Percentiles rank a stretch among this genome's conserved stretches.
Evolutionary conservation across 2,797 vertebrate genomes (phyloP).

Genomic region (Esox lucius): DNA sequence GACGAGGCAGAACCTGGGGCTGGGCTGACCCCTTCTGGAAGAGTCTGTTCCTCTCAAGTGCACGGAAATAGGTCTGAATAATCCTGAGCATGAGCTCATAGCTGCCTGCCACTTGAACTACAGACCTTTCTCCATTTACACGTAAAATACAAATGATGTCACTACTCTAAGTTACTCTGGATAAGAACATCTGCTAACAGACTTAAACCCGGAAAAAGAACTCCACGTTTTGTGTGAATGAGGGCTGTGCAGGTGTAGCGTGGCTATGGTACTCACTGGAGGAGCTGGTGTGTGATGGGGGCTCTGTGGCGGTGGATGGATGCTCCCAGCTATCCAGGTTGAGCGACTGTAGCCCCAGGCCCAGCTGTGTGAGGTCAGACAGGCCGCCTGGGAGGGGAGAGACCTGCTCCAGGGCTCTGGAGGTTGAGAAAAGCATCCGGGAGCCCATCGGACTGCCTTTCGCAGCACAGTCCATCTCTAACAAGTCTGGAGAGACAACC

Average conservation of each 20-base stretch:
- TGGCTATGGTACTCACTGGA: conserved; percentile 9
- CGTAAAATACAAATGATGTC: neutral
- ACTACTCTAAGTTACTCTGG: too few species aligned
- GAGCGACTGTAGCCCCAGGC: conserved; percentile 5
- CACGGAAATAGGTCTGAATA: neutral
- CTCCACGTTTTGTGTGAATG: too few species aligned
- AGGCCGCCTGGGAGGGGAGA: neutral
- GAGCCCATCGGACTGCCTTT: neutral
- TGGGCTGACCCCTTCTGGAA: conserved; percentile 39
- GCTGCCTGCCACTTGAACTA: neutral
- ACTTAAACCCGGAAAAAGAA: too few species aligned
- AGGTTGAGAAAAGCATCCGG: neutral
- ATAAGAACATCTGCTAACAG: too few species aligned
- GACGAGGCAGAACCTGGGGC: conserved; percentile 17
- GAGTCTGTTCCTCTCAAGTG: conserved; percentile 6
- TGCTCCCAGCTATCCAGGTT: conserved; percentile 3
- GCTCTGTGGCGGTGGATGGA: neutral
- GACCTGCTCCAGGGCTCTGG: neutral
- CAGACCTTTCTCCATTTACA: neutral
- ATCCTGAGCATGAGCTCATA: neutral
- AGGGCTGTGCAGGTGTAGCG: too few species aligned
- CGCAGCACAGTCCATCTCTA: neutral
- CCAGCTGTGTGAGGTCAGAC: conserved; percentile 1
- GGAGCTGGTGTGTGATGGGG: conserved; percentile 1
- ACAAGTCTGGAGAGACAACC: neutral